phyloP scores from a whole-genome alignment of 2,888 invertebrate genomes.

The Aelia acuminata region DNA sequence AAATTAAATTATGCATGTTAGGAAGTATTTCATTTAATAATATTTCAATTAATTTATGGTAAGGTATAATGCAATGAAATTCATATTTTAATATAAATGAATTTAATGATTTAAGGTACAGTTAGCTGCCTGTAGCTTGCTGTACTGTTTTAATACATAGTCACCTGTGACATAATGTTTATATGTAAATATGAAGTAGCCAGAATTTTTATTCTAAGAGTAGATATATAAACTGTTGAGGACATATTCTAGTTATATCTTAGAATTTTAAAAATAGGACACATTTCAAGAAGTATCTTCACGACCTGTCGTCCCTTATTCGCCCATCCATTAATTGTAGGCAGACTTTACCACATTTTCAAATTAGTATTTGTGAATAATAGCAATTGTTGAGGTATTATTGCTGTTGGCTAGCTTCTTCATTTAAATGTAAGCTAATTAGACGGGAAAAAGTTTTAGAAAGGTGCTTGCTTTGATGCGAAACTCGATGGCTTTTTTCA shows the following conservation, averaged over 20 bases:
- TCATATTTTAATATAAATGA: slow-evolving; percentile 56
- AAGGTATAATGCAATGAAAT: slow-evolving; percentile 40
- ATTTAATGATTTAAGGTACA: slow-evolving; percentile 6
- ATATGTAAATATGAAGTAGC: slow-evolving; percentile 59
- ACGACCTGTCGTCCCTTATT: slow-evolving; percentile 60
- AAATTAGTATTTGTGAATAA: slow-evolving; percentile 40
- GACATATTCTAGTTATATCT: slow-evolving; percentile 53
- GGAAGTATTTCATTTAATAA: slow-evolving; percentile 11
- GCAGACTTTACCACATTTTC: slow-evolving; percentile 48
- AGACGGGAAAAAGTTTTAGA: not conserved
- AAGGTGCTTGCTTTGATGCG: slow-evolving; percentile 50
- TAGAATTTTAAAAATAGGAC: slow-evolving; percentile 54
- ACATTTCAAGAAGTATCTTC: slow-evolving; percentile 59
- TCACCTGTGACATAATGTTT: slow-evolving; percentile 51
- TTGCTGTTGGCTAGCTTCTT: slow-evolving; percentile 52
- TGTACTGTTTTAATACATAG: slow-evolving; percentile 23
- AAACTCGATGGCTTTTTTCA: slow-evolving; percentile 28
- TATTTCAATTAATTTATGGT: slow-evolving; percentile 40
- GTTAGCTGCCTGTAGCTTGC: not conserved
- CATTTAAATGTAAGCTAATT: slow-evolving; percentile 30
- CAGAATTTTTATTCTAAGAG: slow-evolving; percentile 47
- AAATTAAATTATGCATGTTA: slow-evolving; percentile 37
- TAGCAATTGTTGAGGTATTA: slow-evolving; percentile 28
- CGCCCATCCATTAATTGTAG: slow-evolving; percentile 60
- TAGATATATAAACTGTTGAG: slow-evolving; percentile 49